Evolutionary conservation across 2,888 invertebrate species (phyloP), one percentile per base, ranked within the genome.

Genomic region (Drepana falcataria): DNA sequence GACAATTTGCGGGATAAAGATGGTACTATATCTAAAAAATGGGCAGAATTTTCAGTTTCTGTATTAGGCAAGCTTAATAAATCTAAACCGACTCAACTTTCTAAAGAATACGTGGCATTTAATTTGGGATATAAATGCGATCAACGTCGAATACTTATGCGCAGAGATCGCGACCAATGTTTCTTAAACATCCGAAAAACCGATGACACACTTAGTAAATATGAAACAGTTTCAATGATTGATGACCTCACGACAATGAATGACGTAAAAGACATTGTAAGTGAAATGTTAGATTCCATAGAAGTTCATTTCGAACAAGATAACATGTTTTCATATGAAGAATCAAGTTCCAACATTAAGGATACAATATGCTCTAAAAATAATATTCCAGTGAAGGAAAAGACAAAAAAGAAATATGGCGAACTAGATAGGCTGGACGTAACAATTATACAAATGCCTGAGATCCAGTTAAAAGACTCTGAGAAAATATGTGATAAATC

Each of bases 341-440:
- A 82, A 74, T 84, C 61, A 83, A 86, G 60, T 72, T 67, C 44
- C 60, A 56, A 59, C 48, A 55, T 57, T 51, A 71, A 77, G 54
- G 65, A 70, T 55, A 57, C 35, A 3, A 33, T 33, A 7, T 40
- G 21, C 34, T 33, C 60, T 41, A 62, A 61, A 40, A 55, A 64
- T 47, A 68, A 6, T 60, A 66, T 62, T 62, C 57, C 33, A 41
- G n/a, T 58, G 35, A 87, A 84, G 71, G 85, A 89, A 35, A 87
- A 85, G 73, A 49, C 55, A 44, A 88, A 83, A 74, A 82, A 75
- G 60, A 85, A 73, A 67, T 79, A 72, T 68, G 63, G 73, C 59
- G 95, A 95, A 80, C 77, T 95, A 57, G 89, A 86, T 55, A 87
- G 94, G 60, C 86, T 95, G 47, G 94, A 93, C 79, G 94, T 94